Base-by-base conservation (phyloP, 2,113 vertebrate species). In the Cyprinodon tularosa region DNA sequence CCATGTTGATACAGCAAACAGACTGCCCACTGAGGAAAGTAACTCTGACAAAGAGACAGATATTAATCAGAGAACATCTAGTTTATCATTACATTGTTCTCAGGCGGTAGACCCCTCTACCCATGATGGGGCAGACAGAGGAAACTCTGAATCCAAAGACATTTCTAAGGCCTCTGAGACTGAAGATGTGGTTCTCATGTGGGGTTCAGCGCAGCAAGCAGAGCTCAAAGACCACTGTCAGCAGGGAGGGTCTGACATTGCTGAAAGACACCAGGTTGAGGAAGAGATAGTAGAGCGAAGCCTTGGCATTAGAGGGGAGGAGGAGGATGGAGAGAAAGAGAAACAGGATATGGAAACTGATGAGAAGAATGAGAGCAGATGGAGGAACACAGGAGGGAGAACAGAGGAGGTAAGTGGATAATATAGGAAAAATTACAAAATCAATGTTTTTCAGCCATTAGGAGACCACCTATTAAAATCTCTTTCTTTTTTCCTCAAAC, bases 341-440 rank as follows among this genome's bases (percentile, higher is more conserved):
- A 89, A 90, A 77, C 84, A 90, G 45, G 89, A 90, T 40, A 86
- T 90, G 68, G 88, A 90, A 67, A 85, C 90, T 0, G 90, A 91
- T 59, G 91, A 92, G 79, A 92, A 91, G 80, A 84, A 81, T 38
- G 91, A 89, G 68, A 86, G 59, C 29, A 86, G 88, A 59, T 85
- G 84, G 81, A 81, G 80, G 69, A 83, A 62, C 50, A 53, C 68
- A 38, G 78, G 68, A 79, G 72, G 78, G 77, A 88, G 84, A 68
- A 73, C 40, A 65, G 68, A 86, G 9, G 67, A 71, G 81, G 91
- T 92, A 71, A 77, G 86, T 60, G 39, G 37, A 57, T 17, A 44
- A 22, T 29, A 1, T 17, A 20, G 50, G 70, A 70, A 64, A 65
- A 64, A 63, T 40, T 17, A 36, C 5, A 64, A 57, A 69, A 37